Base-by-base conservation (phyloP, 2,797 vertebrate species). In the Eulemur rubriventer region DNA sequence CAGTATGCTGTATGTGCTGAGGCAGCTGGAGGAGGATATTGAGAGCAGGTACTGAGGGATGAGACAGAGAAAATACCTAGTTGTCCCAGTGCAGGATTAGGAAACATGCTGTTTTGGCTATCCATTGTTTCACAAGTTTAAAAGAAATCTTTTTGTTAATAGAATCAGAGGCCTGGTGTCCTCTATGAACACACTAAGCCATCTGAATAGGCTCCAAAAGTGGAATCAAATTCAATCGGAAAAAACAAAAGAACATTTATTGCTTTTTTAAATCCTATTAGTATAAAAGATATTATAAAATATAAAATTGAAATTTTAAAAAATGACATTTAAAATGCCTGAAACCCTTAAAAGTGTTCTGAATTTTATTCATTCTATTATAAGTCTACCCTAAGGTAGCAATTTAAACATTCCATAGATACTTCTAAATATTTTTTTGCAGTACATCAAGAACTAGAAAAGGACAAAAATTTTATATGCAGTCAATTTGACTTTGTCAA, bases 341-440 rank as follows among this genome's bases (percentile, higher is more conserved):
- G 28, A 80, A 92, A 89, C 13, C n/a, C 69, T 79, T 57, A 33
- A 91, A 80, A 95, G 73, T n/a, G 9, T n/a, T 63, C 5, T 43
- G 38, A 63, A 28, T 86, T 91, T 83, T 86, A 76, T 61, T 73
- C 26, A 83, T 94, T 82, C 43, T 82, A 17, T 73, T 85, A 2
- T 80, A 65, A 57, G 17, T 75, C 18, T 82, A 3, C 75, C 28
- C 22, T 79, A 46, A 61, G 13, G 16, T 70, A 96, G 50, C 41
- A 73, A 35, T 83, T 94, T 13, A 96, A 24, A 67, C 10, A 87
- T 89, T 63, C 12, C 13, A 17, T 22, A 65, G 2, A 67, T 63
- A 67, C 0, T 35, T 95, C 48, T 94, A 96, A 89, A 38, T 93
- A 46, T 84, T 28, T 61, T 90, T 97, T 92, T 73, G 2, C 6